Evolutionary conservation across 2,797 vertebrate species (phyloP).

Genomic region (Onychomys arenicola): DNA sequence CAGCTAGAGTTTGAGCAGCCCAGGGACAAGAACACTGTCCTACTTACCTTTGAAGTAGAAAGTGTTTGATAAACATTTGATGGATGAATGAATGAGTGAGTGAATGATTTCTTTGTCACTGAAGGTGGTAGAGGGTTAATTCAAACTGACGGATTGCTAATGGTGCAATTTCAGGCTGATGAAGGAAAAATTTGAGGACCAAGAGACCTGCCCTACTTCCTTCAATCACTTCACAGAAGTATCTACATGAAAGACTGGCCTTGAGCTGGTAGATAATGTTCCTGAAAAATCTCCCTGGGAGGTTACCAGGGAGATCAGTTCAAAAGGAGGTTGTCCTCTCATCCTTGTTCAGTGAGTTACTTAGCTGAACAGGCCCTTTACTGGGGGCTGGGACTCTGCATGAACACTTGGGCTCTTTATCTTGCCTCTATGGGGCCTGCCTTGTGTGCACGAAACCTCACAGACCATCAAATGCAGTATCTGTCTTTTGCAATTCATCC

Average conservation of each 20-base stretch:
- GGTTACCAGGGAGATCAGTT: constrained; percentile 41
- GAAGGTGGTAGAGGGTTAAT: constrained; percentile 7
- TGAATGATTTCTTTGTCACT: not conserved
- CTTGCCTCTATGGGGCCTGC: not conserved
- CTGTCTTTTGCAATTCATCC: constrained; percentile 37
- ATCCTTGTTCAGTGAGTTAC: not conserved
- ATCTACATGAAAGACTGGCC: constrained; percentile 69
- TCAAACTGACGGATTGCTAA: constrained; percentile 32
- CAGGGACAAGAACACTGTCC: not conserved
- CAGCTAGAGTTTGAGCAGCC: constrained; percentile 22
- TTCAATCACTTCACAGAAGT: constrained; percentile 66
- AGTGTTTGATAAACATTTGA: constrained; percentile 40
- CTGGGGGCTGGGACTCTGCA: not conserved
- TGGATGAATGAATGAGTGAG: not conserved
- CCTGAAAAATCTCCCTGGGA: constrained; percentile 41
- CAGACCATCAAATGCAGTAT: not conserved
- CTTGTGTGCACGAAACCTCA: not conserved
- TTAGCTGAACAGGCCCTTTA: constrained; percentile 1
- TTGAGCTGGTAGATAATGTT: constrained; percentile 67
- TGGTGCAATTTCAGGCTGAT: not conserved
- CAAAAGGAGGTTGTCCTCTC: constrained; percentile 50
- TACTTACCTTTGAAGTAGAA: constrained; percentile 29
- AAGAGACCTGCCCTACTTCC: constrained; percentile 69
- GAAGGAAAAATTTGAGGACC: constrained; percentile 53
- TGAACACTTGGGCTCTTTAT: not conserved